These are phyloP conservation scores for Drosophila arawakana DNA, from an alignment of 1,140 invertebrate genomes.

Conservation along the genomic window DNA sequence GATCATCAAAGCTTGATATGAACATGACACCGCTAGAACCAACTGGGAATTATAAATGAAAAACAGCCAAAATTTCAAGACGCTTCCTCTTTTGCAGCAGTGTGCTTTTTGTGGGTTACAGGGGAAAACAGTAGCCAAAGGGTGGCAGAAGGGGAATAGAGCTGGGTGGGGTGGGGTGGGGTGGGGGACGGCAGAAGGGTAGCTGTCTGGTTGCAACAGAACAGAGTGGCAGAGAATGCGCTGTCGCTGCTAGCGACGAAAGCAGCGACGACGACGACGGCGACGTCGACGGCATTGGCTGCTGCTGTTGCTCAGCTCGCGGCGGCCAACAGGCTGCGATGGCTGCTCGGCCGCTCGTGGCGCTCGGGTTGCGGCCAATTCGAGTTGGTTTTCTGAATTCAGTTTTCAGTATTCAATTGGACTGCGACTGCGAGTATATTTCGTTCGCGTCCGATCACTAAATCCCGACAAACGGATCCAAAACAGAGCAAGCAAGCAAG, in stretches of 20 bases:
- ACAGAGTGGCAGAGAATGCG: slow-evolving; percentile 23
- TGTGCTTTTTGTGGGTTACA: not conserved
- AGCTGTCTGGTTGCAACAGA: slow-evolving; percentile 7
- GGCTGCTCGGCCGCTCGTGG: slow-evolving; percentile 76
- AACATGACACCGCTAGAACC: too few relatives aligned
- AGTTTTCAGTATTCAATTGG: slow-evolving; percentile 80
- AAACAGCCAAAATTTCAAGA: too few relatives aligned
- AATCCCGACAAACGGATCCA: slow-evolving; percentile 59
- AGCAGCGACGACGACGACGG: not conserved
- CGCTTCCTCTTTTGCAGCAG: too few relatives aligned
- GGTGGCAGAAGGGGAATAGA: not conserved
- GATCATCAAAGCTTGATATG: too few relatives aligned
- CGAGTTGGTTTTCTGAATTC: slow-evolving; percentile 74
- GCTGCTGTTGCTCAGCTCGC: slow-evolving; percentile 52
- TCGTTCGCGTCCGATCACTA: slow-evolving; percentile 43
- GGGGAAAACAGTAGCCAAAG: not conserved
- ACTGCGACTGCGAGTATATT: slow-evolving; percentile 76
- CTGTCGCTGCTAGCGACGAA: slow-evolving; percentile 22
- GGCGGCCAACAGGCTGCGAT: slow-evolving; percentile 74
- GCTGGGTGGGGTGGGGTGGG: not conserved
- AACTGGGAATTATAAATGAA: too few relatives aligned
- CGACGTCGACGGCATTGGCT: slow-evolving; percentile 7
- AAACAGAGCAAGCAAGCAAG: slow-evolving; percentile 9
- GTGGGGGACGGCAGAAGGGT: not conserved
- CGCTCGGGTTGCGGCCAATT: slow-evolving; percentile 67